Percentiles rank a stretch among this genome's conserved stretches.
phyloP scores from a whole-genome alignment of 2,797 vertebrate genomes.

The Perodicticus potto region DNA sequence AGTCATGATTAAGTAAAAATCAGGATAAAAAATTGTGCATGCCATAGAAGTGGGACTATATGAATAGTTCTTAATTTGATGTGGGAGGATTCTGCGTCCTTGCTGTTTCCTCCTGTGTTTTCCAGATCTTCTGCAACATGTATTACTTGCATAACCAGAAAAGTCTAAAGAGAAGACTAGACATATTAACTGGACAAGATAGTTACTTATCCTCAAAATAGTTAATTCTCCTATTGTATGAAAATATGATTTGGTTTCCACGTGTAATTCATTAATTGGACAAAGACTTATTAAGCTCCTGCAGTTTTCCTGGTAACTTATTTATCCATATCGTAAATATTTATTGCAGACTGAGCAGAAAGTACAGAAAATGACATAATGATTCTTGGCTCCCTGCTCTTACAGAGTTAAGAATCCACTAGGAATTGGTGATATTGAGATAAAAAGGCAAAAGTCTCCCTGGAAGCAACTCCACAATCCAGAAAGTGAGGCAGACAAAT shows the following conservation, averaged over 20 bases:
- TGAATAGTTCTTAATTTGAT: constrained; percentile 4
- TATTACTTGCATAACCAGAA: background rate
- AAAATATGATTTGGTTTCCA: constrained; percentile 55
- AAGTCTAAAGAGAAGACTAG: background rate
- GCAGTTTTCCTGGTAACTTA: background rate
- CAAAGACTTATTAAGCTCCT: constrained; percentile 25
- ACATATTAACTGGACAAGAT: background rate
- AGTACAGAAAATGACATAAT: constrained; percentile 31
- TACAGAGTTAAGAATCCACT: background rate
- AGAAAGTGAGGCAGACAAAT: background rate
- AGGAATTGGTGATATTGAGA: background rate
- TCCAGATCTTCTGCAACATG: constrained; percentile 12
- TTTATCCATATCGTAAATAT: background rate
- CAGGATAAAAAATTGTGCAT: background rate
- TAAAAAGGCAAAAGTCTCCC: background rate
- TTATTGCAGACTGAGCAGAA: background rate
- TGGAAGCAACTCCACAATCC: background rate
- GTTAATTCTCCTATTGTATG: background rate
- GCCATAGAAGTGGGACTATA: background rate
- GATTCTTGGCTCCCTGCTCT: too few relatives aligned
- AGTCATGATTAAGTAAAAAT: constrained; percentile 1
- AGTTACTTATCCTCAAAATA: constrained; percentile 36
- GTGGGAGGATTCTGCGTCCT: background rate
- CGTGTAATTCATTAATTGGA: background rate
- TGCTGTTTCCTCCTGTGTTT: constrained; percentile 52